Base-by-base conservation (phyloP, 1,140 invertebrate genomes). In the Diorhabda sublineata region DNA sequence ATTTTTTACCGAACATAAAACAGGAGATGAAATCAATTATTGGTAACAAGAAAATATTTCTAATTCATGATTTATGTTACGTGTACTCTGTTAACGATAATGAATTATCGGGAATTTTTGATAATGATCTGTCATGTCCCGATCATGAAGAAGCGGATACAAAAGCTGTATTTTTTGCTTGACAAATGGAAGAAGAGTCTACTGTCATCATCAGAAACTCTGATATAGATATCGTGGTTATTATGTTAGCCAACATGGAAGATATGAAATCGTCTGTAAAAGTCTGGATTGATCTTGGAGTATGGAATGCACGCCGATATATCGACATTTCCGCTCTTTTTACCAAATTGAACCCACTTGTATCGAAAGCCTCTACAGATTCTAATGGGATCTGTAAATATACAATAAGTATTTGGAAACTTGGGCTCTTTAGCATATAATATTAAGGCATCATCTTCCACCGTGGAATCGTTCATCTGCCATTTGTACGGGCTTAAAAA, bases 321-420 rank as follows among this genome's bases (percentile, higher is more conserved):
- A 64, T 71, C 66, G 61, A 71, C 63, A 57, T 71, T 67, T 67
- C 64, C 4, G 56, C 64, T 67, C 64, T 67, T 52, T 70, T 47
- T 58, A 42, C 44, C 9, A 58, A 70, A 43, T 58, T 70, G 11
- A 60, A 0, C 65, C 43, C 41, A 67, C 11, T 64, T 5, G 61
- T 69, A 45, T 69, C 57, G 42, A 61, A 60, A 64, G 67, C 61
- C n/a, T n/a, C n/a, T n/a, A n/a, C n/a, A n/a, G n/a, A n/a, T n/a
- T n/a, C 11, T 11, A 11, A 11, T 11, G 11, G 11, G 11, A 11
- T 11, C 11, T 11, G 11, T 11, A 11, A 11, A 11, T 11, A 11
- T 11, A 11, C 11, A 11, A 11, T 0, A 11, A 11, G 11, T 11
- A 11, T 11, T 11, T 11, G 11, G 0, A 11, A 11, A 11, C 11